phyloP scores from a whole-genome alignment of 2,888 invertebrate species.

The Peribatodes rhomboidaria region DNA sequence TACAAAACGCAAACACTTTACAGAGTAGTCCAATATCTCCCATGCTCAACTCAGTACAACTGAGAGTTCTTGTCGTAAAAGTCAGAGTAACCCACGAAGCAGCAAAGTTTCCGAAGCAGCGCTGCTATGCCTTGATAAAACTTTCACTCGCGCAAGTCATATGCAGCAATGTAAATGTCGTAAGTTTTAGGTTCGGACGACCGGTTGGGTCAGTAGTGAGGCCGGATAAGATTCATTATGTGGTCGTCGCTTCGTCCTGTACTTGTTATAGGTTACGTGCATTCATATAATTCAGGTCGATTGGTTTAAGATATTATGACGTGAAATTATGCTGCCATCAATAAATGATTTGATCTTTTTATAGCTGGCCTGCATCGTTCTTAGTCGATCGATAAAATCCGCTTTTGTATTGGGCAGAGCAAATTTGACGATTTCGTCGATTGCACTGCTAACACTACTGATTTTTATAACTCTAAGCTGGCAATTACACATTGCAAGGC shows the following conservation, averaged over 20 bases:
- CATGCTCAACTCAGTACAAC: not conserved
- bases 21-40: not conserved
- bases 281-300: conserved; percentile 42
- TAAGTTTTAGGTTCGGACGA: conserved; percentile 49
- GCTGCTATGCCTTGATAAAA: not conserved
- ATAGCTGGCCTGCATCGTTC: too few relatives aligned
- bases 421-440: too few relatives aligned
- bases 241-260: conserved; percentile 57
- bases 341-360: too few relatives aligned
- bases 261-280: conserved; percentile 55
- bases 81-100: not conserved
- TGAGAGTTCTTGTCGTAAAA: not conserved
- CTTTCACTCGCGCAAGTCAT: not conserved
- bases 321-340: not conserved
- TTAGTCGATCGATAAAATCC: too few relatives aligned
- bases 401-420: too few relatives aligned
- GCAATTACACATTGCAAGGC: too few relatives aligned
- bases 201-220: conserved; percentile 57
- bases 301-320: not conserved
- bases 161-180: conserved; percentile 43
- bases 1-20: not conserved
- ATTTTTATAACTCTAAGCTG: too few relatives aligned
- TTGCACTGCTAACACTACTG: too few relatives aligned
- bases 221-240: conserved; percentile 71
- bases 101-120: not conserved